Evolutionary conservation across 2,113 vertebrate genomes (phyloP), one percentile per base, ranked within the genome.

Genomic region (Hiodon tergisus): DNA sequence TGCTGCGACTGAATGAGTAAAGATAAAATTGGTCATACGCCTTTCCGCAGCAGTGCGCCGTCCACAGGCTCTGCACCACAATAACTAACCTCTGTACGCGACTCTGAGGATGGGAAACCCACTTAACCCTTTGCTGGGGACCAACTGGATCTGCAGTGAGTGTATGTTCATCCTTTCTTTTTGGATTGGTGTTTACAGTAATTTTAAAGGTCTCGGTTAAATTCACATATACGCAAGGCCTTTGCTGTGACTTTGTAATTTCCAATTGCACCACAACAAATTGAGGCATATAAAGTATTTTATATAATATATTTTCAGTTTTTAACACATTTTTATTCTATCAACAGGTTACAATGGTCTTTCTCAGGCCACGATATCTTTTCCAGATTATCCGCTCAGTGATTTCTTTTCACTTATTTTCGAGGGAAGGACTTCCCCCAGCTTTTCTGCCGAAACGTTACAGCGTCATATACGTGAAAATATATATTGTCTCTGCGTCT

Each of bases 61-160:
- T 79, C 52, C 61, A n/a, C 72, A 70, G 77, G 76, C 80, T 75
- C 78, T 69, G 31, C 77, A 4, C 63, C 69, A 76, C 52, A 58
- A 77, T 62, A 71, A 78, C 75, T 76, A 71, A 14, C 65, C 71
- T 74, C 79, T 77, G 50, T 53, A 59, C 62, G 62, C 69, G 61
- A 67, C 70, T 57, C 73, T 4, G 57, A 71, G 57, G 55, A 75
- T 46, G 16, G 73, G 73, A 72, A 67, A 61, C 53, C 62, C 58
- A 52, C 65, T 75, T 78, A 78, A 78, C 77, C 77, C 77, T 72
- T 78, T 76, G 67, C 50, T 47, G 68, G 46, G 11, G 46, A 50
- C 46, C 53, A 52, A 46, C 31, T 31, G 31, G 31, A 31, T 31
- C 31, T 31, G 31, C 31, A 31, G 31, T 31, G 31, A 31, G 31